Conservation (phyloP, 2,797 vertebrate genomes). For the Meda fulgida region DNA sequence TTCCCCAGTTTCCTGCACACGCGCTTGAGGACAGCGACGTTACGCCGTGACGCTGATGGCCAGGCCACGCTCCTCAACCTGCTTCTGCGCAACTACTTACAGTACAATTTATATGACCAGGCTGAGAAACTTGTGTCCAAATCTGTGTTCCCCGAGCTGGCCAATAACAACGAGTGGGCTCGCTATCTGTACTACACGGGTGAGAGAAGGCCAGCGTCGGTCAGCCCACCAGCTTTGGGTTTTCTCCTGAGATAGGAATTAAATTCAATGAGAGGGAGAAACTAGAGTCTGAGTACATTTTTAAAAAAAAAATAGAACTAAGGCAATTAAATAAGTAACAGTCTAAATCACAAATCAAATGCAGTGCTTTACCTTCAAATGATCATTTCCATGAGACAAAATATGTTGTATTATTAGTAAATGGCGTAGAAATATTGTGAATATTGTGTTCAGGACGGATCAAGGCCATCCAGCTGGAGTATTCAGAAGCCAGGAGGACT, state of each 20-base stretch:
- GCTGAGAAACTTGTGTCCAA: slow-evolving; percentile 97
- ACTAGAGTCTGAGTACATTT: too few relatives aligned
- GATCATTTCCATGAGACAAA: neutral
- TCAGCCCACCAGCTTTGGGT: too few relatives aligned
- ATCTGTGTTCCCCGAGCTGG: slow-evolving; percentile 93
- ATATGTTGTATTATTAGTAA: neutral
- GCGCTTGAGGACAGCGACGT: slow-evolving; percentile 89
- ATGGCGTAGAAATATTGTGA: neutral
- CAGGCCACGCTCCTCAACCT: slow-evolving; percentile 95
- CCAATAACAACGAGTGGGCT: slow-evolving; percentile 98
- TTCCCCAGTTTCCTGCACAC: slow-evolving; percentile 89
- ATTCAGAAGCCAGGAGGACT: slow-evolving; percentile 91
- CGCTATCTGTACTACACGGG: slow-evolving; percentile 96
- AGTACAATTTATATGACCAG: slow-evolving; percentile 96
- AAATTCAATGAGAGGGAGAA: too few relatives aligned
- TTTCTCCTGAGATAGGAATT: neutral
- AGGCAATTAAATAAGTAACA: too few relatives aligned
- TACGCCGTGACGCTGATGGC: slow-evolving; percentile 91
- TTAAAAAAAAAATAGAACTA: too few relatives aligned
- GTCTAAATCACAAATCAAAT: neutral
- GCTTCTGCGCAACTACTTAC: slow-evolving; percentile 94
- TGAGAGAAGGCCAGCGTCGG: slow-evolving; percentile 62
- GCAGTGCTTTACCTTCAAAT: neutral
- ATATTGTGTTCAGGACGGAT: slow-evolving; percentile 95
- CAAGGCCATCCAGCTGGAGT: slow-evolving; percentile 97